Percentiles rank a stretch among this genome's conserved stretches.
These are phyloP conservation scores for Ophion costatus DNA, from an alignment of 2,888 invertebrate species.

Conservation along the genomic window DNA sequence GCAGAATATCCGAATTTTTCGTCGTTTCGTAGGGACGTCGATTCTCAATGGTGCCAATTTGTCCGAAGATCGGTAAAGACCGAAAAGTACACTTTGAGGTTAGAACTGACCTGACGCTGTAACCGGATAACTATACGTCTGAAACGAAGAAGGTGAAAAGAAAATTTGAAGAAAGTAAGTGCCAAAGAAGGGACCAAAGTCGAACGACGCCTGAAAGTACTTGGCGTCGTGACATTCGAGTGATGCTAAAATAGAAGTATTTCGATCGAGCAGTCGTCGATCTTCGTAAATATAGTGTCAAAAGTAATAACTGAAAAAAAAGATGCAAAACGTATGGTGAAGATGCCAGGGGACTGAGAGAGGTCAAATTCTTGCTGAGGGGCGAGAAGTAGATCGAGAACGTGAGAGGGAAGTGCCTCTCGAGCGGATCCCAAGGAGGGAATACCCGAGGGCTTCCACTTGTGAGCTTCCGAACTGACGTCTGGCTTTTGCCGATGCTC, in stretches of 20 bases:
- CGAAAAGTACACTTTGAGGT: slow-evolving; percentile 2
- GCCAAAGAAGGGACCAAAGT: slow-evolving; percentile 64
- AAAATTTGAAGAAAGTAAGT: slow-evolving; percentile 42
- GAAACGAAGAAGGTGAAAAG: slow-evolving; percentile 20
- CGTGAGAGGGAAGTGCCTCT: slow-evolving; percentile 24
- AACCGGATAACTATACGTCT: slow-evolving; percentile 41
- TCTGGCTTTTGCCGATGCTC: slow-evolving; percentile 55
- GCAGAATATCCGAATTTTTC: slow-evolving; percentile 29
- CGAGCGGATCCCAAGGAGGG: slow-evolving; percentile 37
- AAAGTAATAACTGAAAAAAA: slow-evolving; percentile 5
- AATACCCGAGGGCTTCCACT: slow-evolving; percentile 28
- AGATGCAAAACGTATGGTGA: slow-evolving; percentile 8
- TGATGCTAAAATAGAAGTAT: slow-evolving; percentile 36
- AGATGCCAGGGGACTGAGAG: slow-evolving; percentile 29
- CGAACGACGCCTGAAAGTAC: slow-evolving; percentile 53
- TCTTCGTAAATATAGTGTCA: slow-evolving; percentile 23
- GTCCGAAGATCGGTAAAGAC: slow-evolving; percentile 15
- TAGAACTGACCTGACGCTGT: background rate
- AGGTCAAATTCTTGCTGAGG: slow-evolving; percentile 25
- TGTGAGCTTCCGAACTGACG: slow-evolving; percentile 37
- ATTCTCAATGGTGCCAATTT: slow-evolving; percentile 40
- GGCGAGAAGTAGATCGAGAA: slow-evolving; percentile 42
- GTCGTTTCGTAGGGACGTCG: slow-evolving; percentile 13
- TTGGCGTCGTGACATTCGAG: slow-evolving; percentile 34
- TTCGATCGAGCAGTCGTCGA: slow-evolving; percentile 47